Evolutionary conservation across 2,797 vertebrate species (phyloP).

Genomic region (Coendou prehensilis): DNA sequence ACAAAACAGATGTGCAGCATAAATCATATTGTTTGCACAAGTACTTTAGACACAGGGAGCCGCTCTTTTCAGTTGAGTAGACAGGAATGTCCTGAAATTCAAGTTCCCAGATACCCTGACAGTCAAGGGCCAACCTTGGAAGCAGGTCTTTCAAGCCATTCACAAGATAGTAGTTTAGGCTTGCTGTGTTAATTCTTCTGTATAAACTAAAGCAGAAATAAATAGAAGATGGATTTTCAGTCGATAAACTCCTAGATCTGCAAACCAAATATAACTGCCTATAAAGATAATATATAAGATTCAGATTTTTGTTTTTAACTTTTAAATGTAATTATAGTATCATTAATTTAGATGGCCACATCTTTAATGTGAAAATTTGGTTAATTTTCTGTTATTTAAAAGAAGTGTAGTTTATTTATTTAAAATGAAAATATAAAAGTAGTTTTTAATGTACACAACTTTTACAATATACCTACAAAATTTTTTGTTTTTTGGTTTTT

Average conservation of each 20-base stretch:
- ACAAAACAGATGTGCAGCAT: conserved; percentile 54
- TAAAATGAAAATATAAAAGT: conserved; percentile 63
- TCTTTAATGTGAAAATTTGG: conserved; percentile 57
- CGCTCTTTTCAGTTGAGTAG: conserved; percentile 34
- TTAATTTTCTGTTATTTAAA: conserved; percentile 53
- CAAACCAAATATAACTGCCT: conserved; percentile 61
- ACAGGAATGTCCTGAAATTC: conserved; percentile 6
- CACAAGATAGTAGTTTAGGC: not conserved
- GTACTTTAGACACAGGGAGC: not conserved
- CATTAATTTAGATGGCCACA: conserved; percentile 20
- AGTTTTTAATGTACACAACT: conserved; percentile 49
- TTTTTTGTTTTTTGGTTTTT: not conserved
- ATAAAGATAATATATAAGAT: conserved; percentile 59
- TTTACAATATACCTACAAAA: conserved; percentile 28
- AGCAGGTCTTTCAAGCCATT: conserved; percentile 28
- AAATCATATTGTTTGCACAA: conserved; percentile 53
- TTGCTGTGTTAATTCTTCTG: conserved; percentile 30
- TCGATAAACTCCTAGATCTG: conserved; percentile 43
- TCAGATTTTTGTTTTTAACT: not conserved
- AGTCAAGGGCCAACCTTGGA: conserved; percentile 33
- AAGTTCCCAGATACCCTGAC: conserved; percentile 51
- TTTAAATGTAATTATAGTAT: conserved; percentile 60
- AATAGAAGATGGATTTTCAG: conserved; percentile 54
- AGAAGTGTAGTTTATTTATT: conserved; percentile 47
- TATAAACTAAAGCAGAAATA: conserved; percentile 48